Percentiles rank a stretch among this genome's conserved stretches.
These are phyloP conservation scores for Anisognathus igniventris DNA, from an alignment of 2,797 vertebrate species.

Conservation along the genomic window DNA sequence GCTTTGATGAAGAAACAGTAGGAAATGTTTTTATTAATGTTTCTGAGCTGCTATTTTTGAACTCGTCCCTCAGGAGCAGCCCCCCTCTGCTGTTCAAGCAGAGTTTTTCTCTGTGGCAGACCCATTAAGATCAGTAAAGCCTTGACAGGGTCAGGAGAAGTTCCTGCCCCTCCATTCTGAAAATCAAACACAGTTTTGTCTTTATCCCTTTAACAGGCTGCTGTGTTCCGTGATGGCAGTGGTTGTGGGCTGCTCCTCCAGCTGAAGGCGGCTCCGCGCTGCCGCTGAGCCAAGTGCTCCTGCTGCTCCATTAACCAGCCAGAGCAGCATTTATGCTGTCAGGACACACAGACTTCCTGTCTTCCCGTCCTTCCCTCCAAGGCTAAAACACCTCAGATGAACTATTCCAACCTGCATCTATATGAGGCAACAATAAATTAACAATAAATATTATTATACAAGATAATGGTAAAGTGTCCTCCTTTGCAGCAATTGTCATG, in stretches of 20 bases:
- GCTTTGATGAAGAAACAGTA: slow-evolving; percentile 2
- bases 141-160: background rate
- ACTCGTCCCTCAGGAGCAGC: background rate
- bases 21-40: slow-evolving; percentile 22
- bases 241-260: background rate
- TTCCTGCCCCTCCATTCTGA: background rate
- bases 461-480: background rate
- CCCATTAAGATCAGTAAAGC: slow-evolving; percentile 25
- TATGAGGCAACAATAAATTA: background rate
- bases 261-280: background rate
- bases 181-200: background rate
- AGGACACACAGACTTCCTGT: background rate
- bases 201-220: background rate
- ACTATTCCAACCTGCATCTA: background rate
- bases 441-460: background rate
- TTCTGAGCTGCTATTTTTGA: slow-evolving; percentile 19
- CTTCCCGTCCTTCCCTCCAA: background rate
- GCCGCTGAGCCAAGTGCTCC: background rate
- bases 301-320: slow-evolving; percentile 21
- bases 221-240: background rate
- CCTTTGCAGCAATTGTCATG: background rate
- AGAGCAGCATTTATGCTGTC: background rate
- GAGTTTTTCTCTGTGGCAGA: slow-evolving; percentile 22
- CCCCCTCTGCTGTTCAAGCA: background rate
- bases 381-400: background rate